Conservation (phyloP, 2,888 invertebrate species). For the Mechanitis mazaeus region DNA sequence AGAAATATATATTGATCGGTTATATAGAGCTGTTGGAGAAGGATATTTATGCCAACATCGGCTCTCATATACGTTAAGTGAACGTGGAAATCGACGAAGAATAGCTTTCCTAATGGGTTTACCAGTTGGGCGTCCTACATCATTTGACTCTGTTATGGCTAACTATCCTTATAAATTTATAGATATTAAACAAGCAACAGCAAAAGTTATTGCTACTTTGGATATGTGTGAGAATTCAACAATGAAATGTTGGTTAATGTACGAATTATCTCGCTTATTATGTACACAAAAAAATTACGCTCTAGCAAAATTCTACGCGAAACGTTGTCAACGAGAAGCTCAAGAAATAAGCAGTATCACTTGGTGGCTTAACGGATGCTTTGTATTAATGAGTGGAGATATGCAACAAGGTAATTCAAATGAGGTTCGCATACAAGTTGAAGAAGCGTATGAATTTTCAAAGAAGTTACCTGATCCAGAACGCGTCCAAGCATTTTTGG, state of each 20-base stretch:
- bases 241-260: slow-evolving; percentile 70
- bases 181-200: slow-evolving; percentile 58
- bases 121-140: slow-evolving; percentile 57
- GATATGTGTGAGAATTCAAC: slow-evolving; percentile 70
- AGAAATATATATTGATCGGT: slow-evolving; percentile 58
- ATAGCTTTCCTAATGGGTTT: slow-evolving; percentile 69
- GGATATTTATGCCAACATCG: slow-evolving; percentile 62
- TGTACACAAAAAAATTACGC: slow-evolving; percentile 66
- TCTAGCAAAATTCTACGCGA: slow-evolving; percentile 65
- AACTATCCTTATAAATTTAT: slow-evolving; percentile 66
- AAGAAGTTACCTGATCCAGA: slow-evolving; percentile 63
- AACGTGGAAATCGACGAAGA: slow-evolving; percentile 63
- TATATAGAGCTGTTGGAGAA: slow-evolving; percentile 65
- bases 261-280: slow-evolving; percentile 61
- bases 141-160: slow-evolving; percentile 70
- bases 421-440: slow-evolving; percentile 63
- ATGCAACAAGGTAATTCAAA: slow-evolving; percentile 70
- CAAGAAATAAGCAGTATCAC: slow-evolving; percentile 53
- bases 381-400: slow-evolving; percentile 65
- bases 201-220: slow-evolving; percentile 49
- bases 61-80: slow-evolving; percentile 63
- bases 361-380: slow-evolving; percentile 69
- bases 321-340: slow-evolving; percentile 64
- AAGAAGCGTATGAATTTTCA: slow-evolving; percentile 62
- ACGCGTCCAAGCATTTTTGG: slow-evolving; percentile 58